A percentile compares a stretch with the other conserved stretches of the same genome.
phyloP scores from a whole-genome alignment of 1,140 invertebrate genomes.

The Protaetia brevitarsis region DNA sequence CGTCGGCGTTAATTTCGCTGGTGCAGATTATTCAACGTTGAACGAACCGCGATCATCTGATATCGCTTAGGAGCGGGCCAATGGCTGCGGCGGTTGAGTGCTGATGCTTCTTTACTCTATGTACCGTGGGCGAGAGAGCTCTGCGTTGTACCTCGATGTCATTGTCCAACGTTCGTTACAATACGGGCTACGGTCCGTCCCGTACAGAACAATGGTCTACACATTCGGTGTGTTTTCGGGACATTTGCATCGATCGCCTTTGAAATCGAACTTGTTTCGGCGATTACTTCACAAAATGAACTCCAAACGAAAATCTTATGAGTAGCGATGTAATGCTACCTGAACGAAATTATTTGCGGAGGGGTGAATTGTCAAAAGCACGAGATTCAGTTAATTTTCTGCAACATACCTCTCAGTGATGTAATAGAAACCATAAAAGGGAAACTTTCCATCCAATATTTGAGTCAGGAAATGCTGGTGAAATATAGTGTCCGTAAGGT shows the following conservation, averaged over 20 bases:
- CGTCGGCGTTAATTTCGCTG: constrained; percentile 21
- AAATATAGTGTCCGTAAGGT: too few relatives aligned
- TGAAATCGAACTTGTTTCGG: neutral
- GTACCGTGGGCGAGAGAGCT: neutral
- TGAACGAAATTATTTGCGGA: too few relatives aligned
- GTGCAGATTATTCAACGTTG: constrained; percentile 25
- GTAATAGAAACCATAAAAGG: too few relatives aligned
- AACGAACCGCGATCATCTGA: constrained; percentile 22
- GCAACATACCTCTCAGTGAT: too few relatives aligned
- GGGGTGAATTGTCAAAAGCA: too few relatives aligned
- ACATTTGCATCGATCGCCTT: neutral
- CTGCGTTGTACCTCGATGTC: neutral
- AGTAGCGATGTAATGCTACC: too few relatives aligned
- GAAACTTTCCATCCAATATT: too few relatives aligned
- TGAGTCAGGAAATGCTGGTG: too few relatives aligned
- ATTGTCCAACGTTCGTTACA: neutral
- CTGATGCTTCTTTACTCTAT: neutral
- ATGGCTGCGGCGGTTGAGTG: neutral
- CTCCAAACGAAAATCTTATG: too few relatives aligned
- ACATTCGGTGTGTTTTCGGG: neutral
- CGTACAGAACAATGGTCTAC: neutral
- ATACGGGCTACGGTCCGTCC: neutral
- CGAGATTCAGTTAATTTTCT: too few relatives aligned
- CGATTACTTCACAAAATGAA: neutral
- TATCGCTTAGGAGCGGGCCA: neutral